Conservation (phyloP, 2,797 vertebrate species). For the Eutrigla gurnardus region DNA sequence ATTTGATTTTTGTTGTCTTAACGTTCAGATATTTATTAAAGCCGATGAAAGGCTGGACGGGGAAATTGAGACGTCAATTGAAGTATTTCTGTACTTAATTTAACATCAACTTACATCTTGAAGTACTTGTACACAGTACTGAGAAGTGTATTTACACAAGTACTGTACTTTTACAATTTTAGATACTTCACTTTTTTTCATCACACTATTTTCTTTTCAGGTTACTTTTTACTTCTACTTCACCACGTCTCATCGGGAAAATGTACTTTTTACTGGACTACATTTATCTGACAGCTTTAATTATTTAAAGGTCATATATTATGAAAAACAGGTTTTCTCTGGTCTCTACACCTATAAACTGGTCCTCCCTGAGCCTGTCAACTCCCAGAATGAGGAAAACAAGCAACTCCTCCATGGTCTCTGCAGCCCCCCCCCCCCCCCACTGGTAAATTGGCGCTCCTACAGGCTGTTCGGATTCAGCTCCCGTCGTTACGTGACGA, state of each 20-base stretch:
- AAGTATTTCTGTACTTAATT: neutral
- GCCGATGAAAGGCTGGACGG: neutral
- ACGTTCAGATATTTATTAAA: neutral
- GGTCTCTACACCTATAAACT: no score
- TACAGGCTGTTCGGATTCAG: no score
- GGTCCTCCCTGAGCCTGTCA: no score
- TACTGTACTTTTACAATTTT: neutral
- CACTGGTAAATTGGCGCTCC: no score
- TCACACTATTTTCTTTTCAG: neutral
- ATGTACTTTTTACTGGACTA: neutral
- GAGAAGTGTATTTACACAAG: neutral
- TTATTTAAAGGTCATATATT: neutral
- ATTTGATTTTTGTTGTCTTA: neutral
- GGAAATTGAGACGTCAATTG: neutral
- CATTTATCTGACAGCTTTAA: neutral
- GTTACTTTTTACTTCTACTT: neutral
- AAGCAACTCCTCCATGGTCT: no score
- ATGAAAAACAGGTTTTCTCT: no score
- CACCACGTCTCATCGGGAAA: no score
- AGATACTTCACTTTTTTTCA: neutral
- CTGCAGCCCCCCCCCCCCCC: no score
- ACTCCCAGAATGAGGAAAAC: no score
- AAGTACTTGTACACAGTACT: neutral
- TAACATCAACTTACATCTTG: neutral
- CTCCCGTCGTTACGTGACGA: no score